Evolutionary conservation across 1,140 invertebrate species (phyloP), one percentile per base, ranked within the genome.

Genomic region (Zelostemma sp.): DNA sequence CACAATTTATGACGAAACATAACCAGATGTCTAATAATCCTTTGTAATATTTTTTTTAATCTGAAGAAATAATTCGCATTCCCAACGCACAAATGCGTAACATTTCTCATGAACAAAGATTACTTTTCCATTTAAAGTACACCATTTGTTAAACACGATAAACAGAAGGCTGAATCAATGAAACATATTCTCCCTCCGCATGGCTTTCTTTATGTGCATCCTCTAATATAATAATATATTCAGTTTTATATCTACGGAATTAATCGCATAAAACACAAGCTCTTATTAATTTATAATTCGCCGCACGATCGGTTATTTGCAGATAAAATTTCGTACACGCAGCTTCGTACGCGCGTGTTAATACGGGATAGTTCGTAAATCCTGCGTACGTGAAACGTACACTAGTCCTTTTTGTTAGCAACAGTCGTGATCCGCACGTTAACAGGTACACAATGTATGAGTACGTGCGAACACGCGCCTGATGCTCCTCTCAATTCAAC

Each of bases 331-430:
- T 2, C 9, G 35, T 38, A 38, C 9, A 11, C 9, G 47, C 6
- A 50, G 3, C 6, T 8, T n/a, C 33, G 28, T n/a, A 4, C 14
- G 16, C 16, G 25, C 15, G 46, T 11, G 18, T 9, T n/a, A 11
- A 18, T 48, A 11, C 46, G 12, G 25, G 46, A 31, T 9, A 28
- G 47, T 50, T 28, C 47, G 15, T 28, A 50, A 50, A 50, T 50
- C 21, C 15, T 15, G 4, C 15, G 28, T 50, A 11, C 47, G 8
- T 28, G 47, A 16, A 19, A 50, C 47, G 33, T 50, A 0, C 14
- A 3, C 9, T 17, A 31, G 31, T 3, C 21, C 19, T 6, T 3
- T 19, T 8, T 47, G 45, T 38, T n/a, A 38, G 9, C 35, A 38
- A 38, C 35, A 11, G 35, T 38, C 14, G 35, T 38, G 35, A 9